Evolutionary conservation across 2,113 vertebrate genomes (phyloP), one percentile per base, ranked within the genome.

Genomic region (Crotalus helleri): DNA sequence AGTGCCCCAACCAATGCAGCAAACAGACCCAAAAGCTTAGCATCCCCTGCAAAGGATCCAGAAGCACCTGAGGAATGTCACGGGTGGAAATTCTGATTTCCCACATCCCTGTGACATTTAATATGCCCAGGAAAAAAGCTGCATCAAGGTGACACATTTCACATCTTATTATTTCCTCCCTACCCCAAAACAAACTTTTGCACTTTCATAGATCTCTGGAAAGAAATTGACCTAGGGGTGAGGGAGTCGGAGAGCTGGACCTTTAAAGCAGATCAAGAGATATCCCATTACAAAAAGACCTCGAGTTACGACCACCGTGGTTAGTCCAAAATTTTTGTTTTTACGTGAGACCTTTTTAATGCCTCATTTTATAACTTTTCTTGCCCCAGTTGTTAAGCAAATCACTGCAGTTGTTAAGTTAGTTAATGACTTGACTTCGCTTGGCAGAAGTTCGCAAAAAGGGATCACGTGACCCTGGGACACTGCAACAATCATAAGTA

Each of bases 1-100:
- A 8, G 12, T 24, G n/a, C 10, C 24, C 39, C 33, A 33, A 19
- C 26, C 39, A 0, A 54, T n/a, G 15, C 12, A 12, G 23, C 13
- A 1, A 26, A 44, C 19, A 86, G 4, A 39, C 74, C 13, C 13
- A 17, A 51, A 39, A 55, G 6, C 12, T 12, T 10, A 4, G 69
- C 26, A 55, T 89, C 24, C 19, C 51, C 8, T 90, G 10, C 4
- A 9, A 90, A 90, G 58, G 92, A 46, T 86, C 26, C 5, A 3
- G 51, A 90, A 88, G 57, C 89, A 64, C 64, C 29, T 55, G 81
- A 8, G 53, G 95, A 96, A 90, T 51, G 86, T 95, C 93, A 90
- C 85, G n/a, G 88, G 59, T 26, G n/a, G 10, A 44, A 58, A 64
- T 90, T 59, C 33, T 55, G 10, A 44, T 64, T 69, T 55, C 91